Evolutionary conservation across 2,113 vertebrate species (phyloP).

Genomic region (Oreochromis niloticus): DNA sequence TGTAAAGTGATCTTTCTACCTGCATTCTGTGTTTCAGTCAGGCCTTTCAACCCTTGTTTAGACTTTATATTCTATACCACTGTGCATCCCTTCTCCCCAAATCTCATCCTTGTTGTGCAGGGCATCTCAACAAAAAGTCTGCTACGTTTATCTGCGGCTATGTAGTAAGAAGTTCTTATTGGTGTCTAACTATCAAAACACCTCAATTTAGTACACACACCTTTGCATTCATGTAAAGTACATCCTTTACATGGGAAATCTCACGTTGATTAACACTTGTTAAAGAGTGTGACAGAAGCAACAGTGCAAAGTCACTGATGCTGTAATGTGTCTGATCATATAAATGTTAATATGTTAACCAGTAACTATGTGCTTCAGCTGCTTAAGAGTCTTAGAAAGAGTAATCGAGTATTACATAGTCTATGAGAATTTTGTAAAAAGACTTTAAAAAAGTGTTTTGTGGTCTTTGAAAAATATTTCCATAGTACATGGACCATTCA

Average conservation of each 20-base stretch:
- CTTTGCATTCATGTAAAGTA: not conserved
- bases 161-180: not conserved
- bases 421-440: not conserved
- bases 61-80: not conserved
- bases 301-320: not conserved
- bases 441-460: not conserved
- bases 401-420: not conserved
- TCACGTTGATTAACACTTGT: not conserved
- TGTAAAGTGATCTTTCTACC: not conserved
- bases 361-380: too few relatives aligned
- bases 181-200: not conserved
- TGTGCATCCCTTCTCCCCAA: not conserved
- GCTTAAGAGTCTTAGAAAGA: not conserved
- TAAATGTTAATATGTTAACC: too few relatives aligned
- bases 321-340: too few relatives aligned
- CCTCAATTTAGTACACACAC: not conserved
- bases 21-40: not conserved
- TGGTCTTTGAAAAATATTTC: not conserved
- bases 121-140: not conserved
- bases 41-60: not conserved
- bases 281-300: not conserved
- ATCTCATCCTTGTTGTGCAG: not conserved
- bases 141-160: fast-evolving
- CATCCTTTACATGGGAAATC: not conserved
- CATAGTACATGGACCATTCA: not conserved